Base-by-base conservation (phyloP, 2,797 vertebrate genomes). In the Sphenopsis melanotis region DNA sequence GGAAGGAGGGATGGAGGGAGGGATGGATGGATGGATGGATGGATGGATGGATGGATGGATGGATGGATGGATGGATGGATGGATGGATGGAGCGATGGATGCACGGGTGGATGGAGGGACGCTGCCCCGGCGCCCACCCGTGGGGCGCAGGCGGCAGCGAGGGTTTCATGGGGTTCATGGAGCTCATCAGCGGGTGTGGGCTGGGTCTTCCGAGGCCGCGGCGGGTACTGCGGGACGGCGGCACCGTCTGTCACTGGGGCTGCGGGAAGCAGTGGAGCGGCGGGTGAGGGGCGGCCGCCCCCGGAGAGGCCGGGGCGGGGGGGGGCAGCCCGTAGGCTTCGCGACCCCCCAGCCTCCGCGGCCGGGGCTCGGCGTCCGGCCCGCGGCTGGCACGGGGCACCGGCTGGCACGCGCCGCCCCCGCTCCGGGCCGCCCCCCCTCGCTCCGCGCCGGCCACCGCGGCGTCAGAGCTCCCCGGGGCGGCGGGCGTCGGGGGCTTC, bases 131-230 rank as follows among this genome's bases (percentile, higher is more conserved):
- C 39, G 36, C 91, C 98, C 95, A 99, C 99, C 99, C 98, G 98
- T 99, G 99, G 69, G 99, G 98, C 65, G 98, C 98, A 91, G 98
- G 98, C 92, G 98, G 97, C 98, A 99, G 98, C 94, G 98, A 98
- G 81, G 98, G 98, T 98, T 99, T 99, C 99, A 99, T 99, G 97
- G 99, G 99, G 98, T 99, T 99, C 98, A 99, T 98, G 97, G 99
- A 98, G 98, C 98, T 99, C 99, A 99, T 98, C 98, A 97, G 98
- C 90, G 79, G 95, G 88, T 42, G 44, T 83, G 49, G 41, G 94
- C 42, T 49, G 93, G 77, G 61, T 90, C 95, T 60, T 87, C 90
- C 39, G n/a, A 86, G 83, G 93, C 87, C 65, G 68, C 57, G 72
- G 87, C 52, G 11, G 75, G 70, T 49, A 60, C 89, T 76, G 85